Evolutionary conservation across 2,797 vertebrate species (phyloP), one percentile per base, ranked within the genome.

Genomic region (Otolemur crassicaudatus): DNA sequence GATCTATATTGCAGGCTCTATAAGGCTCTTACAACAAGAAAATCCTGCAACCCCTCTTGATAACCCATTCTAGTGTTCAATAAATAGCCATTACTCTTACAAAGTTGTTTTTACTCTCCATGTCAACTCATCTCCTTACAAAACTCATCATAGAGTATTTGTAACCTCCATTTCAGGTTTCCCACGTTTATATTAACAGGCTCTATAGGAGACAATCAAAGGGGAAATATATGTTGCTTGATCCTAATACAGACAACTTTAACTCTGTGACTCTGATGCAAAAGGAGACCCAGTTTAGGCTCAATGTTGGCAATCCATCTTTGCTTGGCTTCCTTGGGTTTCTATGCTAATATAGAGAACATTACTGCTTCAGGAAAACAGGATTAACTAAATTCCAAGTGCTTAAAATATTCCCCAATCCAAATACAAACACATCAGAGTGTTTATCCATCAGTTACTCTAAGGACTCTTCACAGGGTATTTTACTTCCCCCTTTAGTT

Each of bases 341-440:
- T 53, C 63, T 65, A 4, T 49, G 67, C 58, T 94, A 92, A 91
- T 40, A 65, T 27, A 14, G 43, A 95, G 58, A 91, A 83, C 22
- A 6, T 43, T 37, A 70, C 22, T 73, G 70, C 83, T 89, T 92
- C 58, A 83, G 89, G 75, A 91, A 91, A 94, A 91, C 29, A 94
- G 86, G 86, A 96, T 97, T 91, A 96, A 61, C 86, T 90, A 70
- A 91, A 95, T 91, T 61, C 83, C 46, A 92, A 46, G 83, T 96
- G 46, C 79, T 93, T 93, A 96, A 83, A 88, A 83, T 92, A 63
- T 53, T 76, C 46, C 23, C 27, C 49, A 67, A 17, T 75, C 40
- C 46, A 81, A 95, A 96, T n/a, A 63, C 93, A 96, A 96, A 96
- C 70, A 95, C 25, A 22, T 9, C 23, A 49, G 58, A 70, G 81